A percentile compares a stretch with the other conserved stretches of the same genome.
These are phyloP conservation scores for Danio choprae DNA, from an alignment of 2,797 vertebrate species.

Conservation along the genomic window DNA sequence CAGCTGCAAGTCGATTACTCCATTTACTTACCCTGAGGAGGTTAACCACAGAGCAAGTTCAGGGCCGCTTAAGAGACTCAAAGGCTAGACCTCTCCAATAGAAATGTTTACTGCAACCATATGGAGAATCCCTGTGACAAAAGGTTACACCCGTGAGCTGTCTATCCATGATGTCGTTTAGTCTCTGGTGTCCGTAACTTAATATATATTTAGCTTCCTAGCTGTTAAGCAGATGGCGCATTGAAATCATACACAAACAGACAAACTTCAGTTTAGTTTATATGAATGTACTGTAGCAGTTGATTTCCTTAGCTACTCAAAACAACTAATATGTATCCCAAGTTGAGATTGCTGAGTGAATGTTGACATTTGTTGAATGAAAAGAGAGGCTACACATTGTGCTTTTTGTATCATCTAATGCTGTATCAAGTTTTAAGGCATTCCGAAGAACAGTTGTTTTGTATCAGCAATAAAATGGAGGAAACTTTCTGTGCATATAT, in stretches of 20 bases:
- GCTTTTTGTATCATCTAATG: neutral
- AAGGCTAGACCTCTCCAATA: slow-evolving; percentile 26
- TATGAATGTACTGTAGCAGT: neutral
- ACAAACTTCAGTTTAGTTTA: slow-evolving; percentile 49
- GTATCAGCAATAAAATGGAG: neutral
- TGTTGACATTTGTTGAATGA: neutral
- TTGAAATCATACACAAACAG: slow-evolving; percentile 39
- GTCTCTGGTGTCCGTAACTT: slow-evolving; percentile 45
- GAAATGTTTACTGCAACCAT: slow-evolving; percentile 32
- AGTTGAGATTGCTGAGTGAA: too few species aligned
- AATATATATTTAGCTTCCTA: slow-evolving; percentile 44
- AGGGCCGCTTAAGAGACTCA: slow-evolving; percentile 15
- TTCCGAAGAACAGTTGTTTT: neutral
- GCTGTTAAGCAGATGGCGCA: slow-evolving; percentile 54
- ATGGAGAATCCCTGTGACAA: slow-evolving; percentile 43
- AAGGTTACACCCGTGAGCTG: neutral
- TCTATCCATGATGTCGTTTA: slow-evolving; percentile 9
- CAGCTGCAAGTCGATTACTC: slow-evolving; percentile 52
- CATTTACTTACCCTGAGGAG: slow-evolving; percentile 53
- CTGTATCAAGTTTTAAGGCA: neutral
- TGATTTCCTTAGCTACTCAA: neutral
- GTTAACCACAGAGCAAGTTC: slow-evolving; percentile 42
- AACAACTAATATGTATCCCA: neutral
- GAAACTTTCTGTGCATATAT: slow-evolving; percentile 13
- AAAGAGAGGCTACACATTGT: neutral